These are phyloP conservation scores for Forpus xanthops DNA, from an alignment of 2,797 vertebrate genomes.

Conservation along the genomic window DNA sequence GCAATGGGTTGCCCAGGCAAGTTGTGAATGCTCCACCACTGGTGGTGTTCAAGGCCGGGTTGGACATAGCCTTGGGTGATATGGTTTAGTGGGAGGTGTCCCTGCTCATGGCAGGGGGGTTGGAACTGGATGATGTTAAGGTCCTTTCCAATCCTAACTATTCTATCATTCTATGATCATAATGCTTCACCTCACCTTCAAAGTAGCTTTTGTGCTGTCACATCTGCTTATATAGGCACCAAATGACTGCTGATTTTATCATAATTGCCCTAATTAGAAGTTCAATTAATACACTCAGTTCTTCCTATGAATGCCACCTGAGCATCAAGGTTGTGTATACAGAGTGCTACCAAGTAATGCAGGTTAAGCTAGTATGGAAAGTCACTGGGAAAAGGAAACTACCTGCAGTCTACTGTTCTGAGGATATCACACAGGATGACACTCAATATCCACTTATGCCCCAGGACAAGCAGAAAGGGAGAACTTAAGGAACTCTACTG, in stretches of 20 bases:
- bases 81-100: too few relatives aligned
- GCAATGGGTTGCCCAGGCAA: too few relatives aligned
- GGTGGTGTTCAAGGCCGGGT: too few relatives aligned
- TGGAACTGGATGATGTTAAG: too few relatives aligned
- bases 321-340: neutral
- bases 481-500: slow-evolving; percentile 24
- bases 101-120: too few relatives aligned
- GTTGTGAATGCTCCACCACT: too few relatives aligned
- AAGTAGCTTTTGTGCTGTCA: slow-evolving; percentile 49
- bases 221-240: slow-evolving; percentile 59
- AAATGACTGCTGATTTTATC: slow-evolving; percentile 62
- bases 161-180: too few relatives aligned
- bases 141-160: too few relatives aligned
- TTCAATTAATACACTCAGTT: slow-evolving; percentile 62
- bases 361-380: neutral
- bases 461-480: slow-evolving; percentile 33
- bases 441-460: slow-evolving; percentile 40
- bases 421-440: neutral
- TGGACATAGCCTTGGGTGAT: too few relatives aligned
- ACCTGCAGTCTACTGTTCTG: neutral
- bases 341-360: neutral
- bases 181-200: slow-evolving; percentile 55
- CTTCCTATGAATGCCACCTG: slow-evolving; percentile 21
- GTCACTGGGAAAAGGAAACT: slow-evolving; percentile 28
- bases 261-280: slow-evolving; percentile 57